Conservation (phyloP, 2,113 vertebrate genomes). For the Cygnus buccinator region DNA sequence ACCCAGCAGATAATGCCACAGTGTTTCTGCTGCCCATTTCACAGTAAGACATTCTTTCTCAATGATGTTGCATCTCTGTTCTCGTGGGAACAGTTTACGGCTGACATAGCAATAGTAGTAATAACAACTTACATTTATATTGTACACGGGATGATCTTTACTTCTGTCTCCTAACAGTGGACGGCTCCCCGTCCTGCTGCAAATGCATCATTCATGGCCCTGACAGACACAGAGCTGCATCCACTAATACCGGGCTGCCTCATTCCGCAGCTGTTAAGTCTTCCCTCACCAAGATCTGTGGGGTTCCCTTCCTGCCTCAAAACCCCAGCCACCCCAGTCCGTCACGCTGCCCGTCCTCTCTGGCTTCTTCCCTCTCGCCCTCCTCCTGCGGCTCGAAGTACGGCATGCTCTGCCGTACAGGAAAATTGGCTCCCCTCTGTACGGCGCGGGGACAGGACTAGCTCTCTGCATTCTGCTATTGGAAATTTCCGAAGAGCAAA, state of each 20-base stretch:
- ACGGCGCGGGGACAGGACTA: background rate
- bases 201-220: constrained; percentile 16
- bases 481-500: constrained; percentile 43
- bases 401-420: background rate
- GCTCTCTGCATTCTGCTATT: constrained; percentile 15
- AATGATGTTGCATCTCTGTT: constrained; percentile 51
- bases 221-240: background rate
- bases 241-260: background rate
- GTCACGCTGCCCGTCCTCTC: background rate
- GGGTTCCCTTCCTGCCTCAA: background rate
- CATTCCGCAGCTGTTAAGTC: background rate
- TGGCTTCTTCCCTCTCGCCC: background rate
- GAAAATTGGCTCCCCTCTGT: constrained; percentile 55
- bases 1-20: constrained; percentile 63
- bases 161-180: constrained; percentile 59
- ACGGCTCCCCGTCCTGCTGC: constrained; percentile 35
- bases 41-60: constrained; percentile 60
- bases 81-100: constrained; percentile 68
- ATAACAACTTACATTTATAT: constrained; percentile 71
- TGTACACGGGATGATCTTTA: constrained; percentile 57
- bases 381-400: background rate
- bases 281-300: background rate
- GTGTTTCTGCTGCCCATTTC: constrained; percentile 58
- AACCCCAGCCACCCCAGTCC: background rate
- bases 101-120: constrained; percentile 71